Evolutionary conservation across 2,797 vertebrate genomes (phyloP).

Genomic region (Neosilurus hyrtlii): DNA sequence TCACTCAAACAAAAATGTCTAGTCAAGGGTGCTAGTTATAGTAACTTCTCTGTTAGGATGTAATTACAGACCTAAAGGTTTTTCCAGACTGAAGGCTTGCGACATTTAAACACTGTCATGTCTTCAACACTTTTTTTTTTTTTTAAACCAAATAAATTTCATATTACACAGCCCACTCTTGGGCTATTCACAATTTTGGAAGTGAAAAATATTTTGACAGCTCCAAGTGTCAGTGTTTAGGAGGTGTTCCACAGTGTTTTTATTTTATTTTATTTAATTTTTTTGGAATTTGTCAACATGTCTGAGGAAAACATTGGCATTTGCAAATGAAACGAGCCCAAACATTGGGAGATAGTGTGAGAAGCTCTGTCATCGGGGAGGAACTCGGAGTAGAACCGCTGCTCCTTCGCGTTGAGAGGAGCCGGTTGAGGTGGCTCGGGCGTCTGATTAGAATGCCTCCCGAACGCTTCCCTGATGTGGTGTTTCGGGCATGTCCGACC

Average conservation of each 20-base stretch:
- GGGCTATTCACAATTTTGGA: neutral
- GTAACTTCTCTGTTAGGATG: constrained; percentile 33
- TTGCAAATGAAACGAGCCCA: no score
- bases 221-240: neutral
- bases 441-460: no score
- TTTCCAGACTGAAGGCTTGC: constrained; percentile 7
- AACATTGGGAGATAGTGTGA: no score
- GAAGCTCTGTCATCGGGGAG: no score
- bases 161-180: neutral
- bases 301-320: neutral
- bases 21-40: neutral
- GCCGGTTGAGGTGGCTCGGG: no score
- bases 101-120: constrained; percentile 9
- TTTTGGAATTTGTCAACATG: no score
- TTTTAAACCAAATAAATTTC: constrained; percentile 4
- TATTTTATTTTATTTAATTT: neutral
- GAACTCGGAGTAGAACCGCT: no score
- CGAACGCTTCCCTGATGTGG: no score
- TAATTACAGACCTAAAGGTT: constrained; percentile 48
- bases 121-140: constrained; percentile 6
- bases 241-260: neutral
- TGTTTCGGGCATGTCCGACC: no score
- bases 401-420: no score
- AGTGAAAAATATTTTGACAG: constrained; percentile 6
- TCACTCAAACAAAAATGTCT: neutral